Evolutionary conservation across 2,797 vertebrate species (phyloP).

Genomic region (Malurus splendens): DNA sequence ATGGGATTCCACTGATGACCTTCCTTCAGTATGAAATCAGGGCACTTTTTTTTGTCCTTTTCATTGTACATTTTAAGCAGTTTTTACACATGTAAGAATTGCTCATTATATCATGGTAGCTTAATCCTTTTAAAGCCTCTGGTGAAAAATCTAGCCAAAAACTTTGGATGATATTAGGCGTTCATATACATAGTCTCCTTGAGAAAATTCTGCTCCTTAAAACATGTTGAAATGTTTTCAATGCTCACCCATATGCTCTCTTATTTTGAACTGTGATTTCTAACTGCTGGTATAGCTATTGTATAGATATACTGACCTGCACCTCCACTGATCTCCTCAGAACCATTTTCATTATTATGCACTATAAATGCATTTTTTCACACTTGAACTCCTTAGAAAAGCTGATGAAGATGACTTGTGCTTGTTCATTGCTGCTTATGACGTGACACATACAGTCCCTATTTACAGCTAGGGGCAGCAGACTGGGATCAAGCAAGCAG

Average conservation of each 20-base stretch:
- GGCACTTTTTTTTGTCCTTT: constrained; percentile 26
- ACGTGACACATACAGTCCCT: not conserved
- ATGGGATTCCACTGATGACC: not conserved
- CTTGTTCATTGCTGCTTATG: not conserved
- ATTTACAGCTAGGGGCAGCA: not conserved
- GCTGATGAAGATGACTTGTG: not conserved
- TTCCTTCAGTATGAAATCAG: not conserved
- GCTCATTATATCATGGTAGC: not conserved
- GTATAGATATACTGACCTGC: not conserved
- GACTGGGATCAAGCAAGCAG: not conserved
- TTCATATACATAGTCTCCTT: not conserved
- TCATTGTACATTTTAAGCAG: not conserved
- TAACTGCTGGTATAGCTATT: not conserved
- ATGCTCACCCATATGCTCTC: not conserved
- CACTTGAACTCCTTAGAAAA: not conserved
- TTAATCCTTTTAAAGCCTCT: not conserved
- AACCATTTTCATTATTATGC: not conserved
- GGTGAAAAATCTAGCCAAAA: not conserved
- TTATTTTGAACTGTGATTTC: not conserved
- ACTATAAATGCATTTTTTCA: not conserved
- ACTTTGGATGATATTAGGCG: not conserved
- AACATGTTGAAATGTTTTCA: not conserved
- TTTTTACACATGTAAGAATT: not conserved
- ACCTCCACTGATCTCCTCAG: not conserved
- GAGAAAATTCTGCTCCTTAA: not conserved